Evolutionary conservation across 1,140 invertebrate genomes (phyloP), one percentile per base, ranked within the genome.

Genomic region (Apis mellifera): DNA sequence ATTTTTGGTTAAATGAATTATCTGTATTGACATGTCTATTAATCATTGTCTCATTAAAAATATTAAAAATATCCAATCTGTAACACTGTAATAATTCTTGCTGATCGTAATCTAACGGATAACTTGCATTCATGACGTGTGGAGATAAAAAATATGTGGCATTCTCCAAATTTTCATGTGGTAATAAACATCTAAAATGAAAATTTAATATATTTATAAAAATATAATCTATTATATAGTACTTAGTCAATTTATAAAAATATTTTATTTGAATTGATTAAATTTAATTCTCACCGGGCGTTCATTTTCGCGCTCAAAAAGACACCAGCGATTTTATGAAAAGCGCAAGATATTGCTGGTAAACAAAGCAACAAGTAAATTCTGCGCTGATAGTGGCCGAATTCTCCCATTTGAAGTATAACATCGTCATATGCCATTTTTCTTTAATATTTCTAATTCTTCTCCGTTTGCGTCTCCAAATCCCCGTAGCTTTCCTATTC

Each of bases 371-470:
- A 91, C 69, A 97, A 92, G 88, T 96, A 97, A 64, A 97, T 95
- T 65, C 95, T 94, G 84, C 95, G 95, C 89, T 97, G 97, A 89
- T 97, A 97, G 17, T 94, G 93, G 11, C 97, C 97, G 88, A 97
- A 97, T 86, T 97, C 96, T 42, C 97, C 97, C 91, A 97, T 92
- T 42, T 95, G 92, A 2, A 94, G 88, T 48, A 97, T 94, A 13
- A 97, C 95, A 83, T 96, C 96, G 86, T 97, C 97, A 91, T 97
- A 97, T 80, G 95, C 95, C 96, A 97, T 97, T 84, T 85, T 75
- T 68, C 32, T 8, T 71, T 59, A 19, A 48, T 26, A 7, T 9
- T 21, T 13, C 64, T 66, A 42, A 71, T 64, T 48, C 74, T 70
- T 70, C 74, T 82, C 0, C 80, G 79, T 52, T 68, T 82, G 12